Evolutionary conservation across 1,140 invertebrate species (phyloP).

Genomic region (Ephestia elutella): DNA sequence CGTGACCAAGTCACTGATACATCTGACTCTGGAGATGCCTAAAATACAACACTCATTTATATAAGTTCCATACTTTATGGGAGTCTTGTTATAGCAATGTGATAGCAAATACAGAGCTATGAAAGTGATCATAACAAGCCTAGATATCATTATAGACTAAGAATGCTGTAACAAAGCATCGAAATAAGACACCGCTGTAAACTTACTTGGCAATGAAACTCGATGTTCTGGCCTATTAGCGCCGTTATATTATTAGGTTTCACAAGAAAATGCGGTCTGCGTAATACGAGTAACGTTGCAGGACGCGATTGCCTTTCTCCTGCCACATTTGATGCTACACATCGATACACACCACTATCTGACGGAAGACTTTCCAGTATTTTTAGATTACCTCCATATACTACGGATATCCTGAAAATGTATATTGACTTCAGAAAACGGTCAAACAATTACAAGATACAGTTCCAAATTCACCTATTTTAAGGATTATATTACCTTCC

Average conservation of each 20-base stretch:
- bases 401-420: constrained; percentile 60
- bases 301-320: constrained; percentile 85
- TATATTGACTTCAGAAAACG: constrained; percentile 4
- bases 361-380: constrained; percentile 86
- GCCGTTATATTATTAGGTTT: constrained; percentile 71
- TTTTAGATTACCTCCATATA: constrained; percentile 87
- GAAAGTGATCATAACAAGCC: no score
- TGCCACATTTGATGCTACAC: constrained; percentile 89
- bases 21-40: constrained; percentile 65
- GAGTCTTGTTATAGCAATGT: no score
- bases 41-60: constrained; percentile 18
- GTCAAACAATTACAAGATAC: not conserved
- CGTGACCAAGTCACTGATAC: constrained; percentile 64
- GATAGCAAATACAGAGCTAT: no score
- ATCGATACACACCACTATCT: constrained; percentile 91
- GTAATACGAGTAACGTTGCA: constrained; percentile 85
- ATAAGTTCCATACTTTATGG: not conserved
- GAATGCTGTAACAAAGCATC: not conserved
- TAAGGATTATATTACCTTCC: constrained; percentile 43
- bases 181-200: constrained; percentile 1
- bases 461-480: not conserved
- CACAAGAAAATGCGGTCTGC: constrained; percentile 73
- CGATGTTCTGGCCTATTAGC: constrained; percentile 68
- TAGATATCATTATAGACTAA: no score
- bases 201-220: constrained; percentile 72